These are phyloP conservation scores for Bergia sp. DNA, from an alignment of 92 coral and sea anemone species.

Conservation along the genomic window DNA sequence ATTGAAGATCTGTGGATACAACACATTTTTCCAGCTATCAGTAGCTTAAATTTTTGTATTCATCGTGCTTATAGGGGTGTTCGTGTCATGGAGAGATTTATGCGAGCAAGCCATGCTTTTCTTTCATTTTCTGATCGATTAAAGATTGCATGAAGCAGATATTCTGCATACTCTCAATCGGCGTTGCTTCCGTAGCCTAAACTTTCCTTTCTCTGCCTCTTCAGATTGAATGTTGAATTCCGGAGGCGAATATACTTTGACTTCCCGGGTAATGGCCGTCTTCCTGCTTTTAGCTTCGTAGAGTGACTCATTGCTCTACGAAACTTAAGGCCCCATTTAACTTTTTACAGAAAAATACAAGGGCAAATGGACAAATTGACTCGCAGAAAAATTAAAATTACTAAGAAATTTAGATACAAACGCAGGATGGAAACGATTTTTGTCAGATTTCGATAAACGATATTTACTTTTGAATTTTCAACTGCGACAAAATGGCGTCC, in stretches of 20 bases:
- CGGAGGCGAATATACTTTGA: constrained; percentile 20
- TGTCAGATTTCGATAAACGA: too few species aligned
- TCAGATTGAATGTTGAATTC: neutral
- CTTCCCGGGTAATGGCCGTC: constrained; percentile 19
- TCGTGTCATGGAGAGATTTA: too few species aligned
- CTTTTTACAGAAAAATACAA: neutral
- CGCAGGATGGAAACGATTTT: neutral
- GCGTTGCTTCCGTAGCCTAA: neutral
- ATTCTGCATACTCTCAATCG: neutral
- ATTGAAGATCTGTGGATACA: too few species aligned
- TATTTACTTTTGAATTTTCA: neutral
- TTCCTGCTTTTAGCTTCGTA: constrained; percentile 8
- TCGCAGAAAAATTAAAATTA: neutral
- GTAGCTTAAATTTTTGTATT: too few species aligned
- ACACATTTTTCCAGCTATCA: too few species aligned
- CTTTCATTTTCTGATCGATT: constrained; percentile 2
- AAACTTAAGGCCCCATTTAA: neutral
- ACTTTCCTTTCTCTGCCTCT: constrained; percentile 10
- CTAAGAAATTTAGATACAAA: neutral
- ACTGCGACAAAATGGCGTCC: constrained; percentile 26
- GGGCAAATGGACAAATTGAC: neutral
- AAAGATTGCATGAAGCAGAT: constrained; percentile 9
- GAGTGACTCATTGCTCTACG: constrained; percentile 23
- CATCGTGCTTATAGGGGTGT: too few species aligned
- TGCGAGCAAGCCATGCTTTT: constrained; percentile 2